Evolutionary conservation across 2,888 invertebrate species (phyloP).

Genomic region (Standfussiana lucernea): DNA sequence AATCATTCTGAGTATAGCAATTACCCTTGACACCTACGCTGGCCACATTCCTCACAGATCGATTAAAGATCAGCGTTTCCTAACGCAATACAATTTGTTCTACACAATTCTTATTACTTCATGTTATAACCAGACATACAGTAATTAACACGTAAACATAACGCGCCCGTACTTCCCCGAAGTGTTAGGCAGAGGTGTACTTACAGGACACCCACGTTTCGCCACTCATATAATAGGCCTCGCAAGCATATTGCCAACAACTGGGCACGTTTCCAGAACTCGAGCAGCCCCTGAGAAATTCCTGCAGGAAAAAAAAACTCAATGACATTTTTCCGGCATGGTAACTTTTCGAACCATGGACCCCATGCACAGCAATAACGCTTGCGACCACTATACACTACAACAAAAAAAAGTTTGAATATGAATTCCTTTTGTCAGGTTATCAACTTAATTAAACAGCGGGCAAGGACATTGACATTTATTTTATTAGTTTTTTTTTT

Average conservation of each 20-base stretch:
- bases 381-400: background rate
- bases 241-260: background rate
- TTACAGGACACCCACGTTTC: background rate
- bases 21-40: background rate
- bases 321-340: background rate
- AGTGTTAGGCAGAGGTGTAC: background rate
- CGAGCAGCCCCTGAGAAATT: background rate
- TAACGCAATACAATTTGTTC: constrained; percentile 4
- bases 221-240: background rate
- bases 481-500: background rate
- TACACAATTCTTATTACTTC: background rate
- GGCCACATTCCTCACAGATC: constrained; percentile 6
- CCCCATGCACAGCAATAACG: background rate
- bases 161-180: background rate
- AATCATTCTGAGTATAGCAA: background rate
- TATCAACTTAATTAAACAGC: background rate
- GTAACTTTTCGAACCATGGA: background rate
- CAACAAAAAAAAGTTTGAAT: background rate
- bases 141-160: background rate
- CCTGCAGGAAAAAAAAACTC: background rate
- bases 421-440: background rate
- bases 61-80: background rate
- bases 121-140: background rate
- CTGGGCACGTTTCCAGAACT: background rate
- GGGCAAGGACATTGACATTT: constrained; percentile 11